Base-by-base conservation (phyloP, 2,888 invertebrate genomes). In the Chloromyia formosa region DNA sequence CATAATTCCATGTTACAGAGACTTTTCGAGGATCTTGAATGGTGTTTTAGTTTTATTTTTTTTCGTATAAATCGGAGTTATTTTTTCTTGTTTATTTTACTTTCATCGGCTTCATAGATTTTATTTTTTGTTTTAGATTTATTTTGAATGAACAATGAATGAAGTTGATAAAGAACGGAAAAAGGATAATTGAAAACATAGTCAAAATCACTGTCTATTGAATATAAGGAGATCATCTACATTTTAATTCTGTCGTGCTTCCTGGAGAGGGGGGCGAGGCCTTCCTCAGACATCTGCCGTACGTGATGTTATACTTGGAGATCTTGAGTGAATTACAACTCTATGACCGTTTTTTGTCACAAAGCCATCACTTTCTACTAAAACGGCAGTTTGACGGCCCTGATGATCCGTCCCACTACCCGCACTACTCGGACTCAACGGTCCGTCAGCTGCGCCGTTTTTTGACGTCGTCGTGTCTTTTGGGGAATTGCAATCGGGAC, bases 301-400 rank as follows among this genome's bases (percentile, higher is more conserved):
- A 83, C 90, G 88, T 82, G 94, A 94, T 84, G 93, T 92, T 86
- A 93, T 90, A 86, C 93, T 93, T 84, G 94, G 92, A 84, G 94
- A 94, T 85, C 93, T 91, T 87, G 92, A 93, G 87, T 93, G 93
- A 86, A 95, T 92, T 86, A 95, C 94, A 87, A 95, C 95, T 86
- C 94, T 93, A 88, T 94, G 94, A 82, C 93, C 93, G 86, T 94
- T 95, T 88, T 93, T 93, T 82, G 92, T 93, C 82, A 92, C 90
- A 85, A 90, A 93, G 78, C 93, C 92, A 85, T 94, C 94, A 86
- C 92, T 91, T 86, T 93, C 92, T 83, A 95, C 92, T 84, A 95
- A 88, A 83, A 95, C 94, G 82, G 94, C 93, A 81, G 95, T 94
- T 84, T 94, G 92, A 79, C 90, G 89, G 75, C 84, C 81, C 80